phyloP scores from a whole-genome alignment of 1,140 invertebrate genomes.

The Lordiphosa stackelbergi region DNA sequence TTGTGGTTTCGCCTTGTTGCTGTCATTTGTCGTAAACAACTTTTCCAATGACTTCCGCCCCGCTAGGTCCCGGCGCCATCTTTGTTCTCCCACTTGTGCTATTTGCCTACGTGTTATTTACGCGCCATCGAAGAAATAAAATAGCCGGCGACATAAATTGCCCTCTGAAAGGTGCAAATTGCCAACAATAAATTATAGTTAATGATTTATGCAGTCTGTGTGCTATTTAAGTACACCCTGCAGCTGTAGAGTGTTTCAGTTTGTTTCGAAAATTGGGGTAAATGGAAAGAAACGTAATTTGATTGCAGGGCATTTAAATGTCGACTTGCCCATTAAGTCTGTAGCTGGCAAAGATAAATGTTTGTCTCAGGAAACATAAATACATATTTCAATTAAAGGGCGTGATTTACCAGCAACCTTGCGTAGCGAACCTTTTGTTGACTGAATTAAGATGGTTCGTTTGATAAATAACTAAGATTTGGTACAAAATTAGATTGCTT shows the following conservation, averaged over 20 bases:
- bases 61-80: neutral
- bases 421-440: too few relatives aligned
- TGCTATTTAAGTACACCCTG: neutral
- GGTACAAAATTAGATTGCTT: too few relatives aligned
- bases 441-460: too few relatives aligned
- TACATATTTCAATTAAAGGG: slow-evolving; percentile 62
- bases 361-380: slow-evolving; percentile 16
- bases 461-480: too few relatives aligned
- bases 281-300: slow-evolving; percentile 4
- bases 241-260: slow-evolving; percentile 2
- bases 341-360: slow-evolving; percentile 26
- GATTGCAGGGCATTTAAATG: slow-evolving; percentile 10
- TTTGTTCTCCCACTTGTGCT: slow-evolving; percentile 5
- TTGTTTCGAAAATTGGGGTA: neutral
- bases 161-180: slow-evolving; percentile 65
- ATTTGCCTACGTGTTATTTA: slow-evolving; percentile 18
- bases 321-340: slow-evolving; percentile 2
- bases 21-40: slow-evolving; percentile 42
- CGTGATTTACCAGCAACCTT: slow-evolving; percentile 41
- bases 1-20: slow-evolving; percentile 7
- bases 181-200: slow-evolving; percentile 71
- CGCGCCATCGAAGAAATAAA: slow-evolving; percentile 40
- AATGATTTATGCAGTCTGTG: slow-evolving; percentile 54
- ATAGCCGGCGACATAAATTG: slow-evolving; percentile 61
- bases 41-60: slow-evolving; percentile 14